Evolutionary conservation across 2,797 vertebrate genomes (phyloP).

Genomic region (Hipposideros larvatus): DNA sequence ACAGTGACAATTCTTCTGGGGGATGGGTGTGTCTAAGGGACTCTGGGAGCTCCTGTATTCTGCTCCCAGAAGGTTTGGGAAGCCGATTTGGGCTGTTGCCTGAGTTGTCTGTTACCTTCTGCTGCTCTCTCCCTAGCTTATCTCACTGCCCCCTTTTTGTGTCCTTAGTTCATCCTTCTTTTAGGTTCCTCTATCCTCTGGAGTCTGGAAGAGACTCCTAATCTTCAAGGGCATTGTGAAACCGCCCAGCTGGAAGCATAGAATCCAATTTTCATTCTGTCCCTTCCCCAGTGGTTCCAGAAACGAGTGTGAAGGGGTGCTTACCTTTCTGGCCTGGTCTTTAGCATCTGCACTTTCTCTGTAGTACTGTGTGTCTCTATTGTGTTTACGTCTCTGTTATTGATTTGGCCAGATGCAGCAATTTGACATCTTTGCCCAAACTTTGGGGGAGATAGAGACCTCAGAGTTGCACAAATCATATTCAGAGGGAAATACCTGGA

Average conservation of each 20-base stretch:
- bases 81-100: not conserved
- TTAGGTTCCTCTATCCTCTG: not conserved
- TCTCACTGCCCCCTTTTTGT: not conserved
- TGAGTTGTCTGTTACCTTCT: too few species aligned
- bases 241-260: not conserved
- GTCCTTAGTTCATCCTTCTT: not conserved
- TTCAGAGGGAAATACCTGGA: not conserved
- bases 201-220: conserved; percentile 3
- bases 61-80: not conserved
- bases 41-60: not conserved
- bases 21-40: not conserved
- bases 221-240: not conserved
- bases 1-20: not conserved
- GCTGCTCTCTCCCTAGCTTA: not conserved
- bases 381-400: not conserved
- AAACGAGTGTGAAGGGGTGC: not conserved
- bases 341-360: not conserved
- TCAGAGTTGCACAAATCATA: not conserved
- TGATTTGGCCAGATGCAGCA: conserved; percentile 66
- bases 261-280: not conserved
- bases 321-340: not conserved
- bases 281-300: not conserved
- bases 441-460: not conserved
- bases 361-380: not conserved
- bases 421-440: not conserved